phyloP scores from a whole-genome alignment of 2,113 vertebrate genomes.

The Scopus umbretta region DNA sequence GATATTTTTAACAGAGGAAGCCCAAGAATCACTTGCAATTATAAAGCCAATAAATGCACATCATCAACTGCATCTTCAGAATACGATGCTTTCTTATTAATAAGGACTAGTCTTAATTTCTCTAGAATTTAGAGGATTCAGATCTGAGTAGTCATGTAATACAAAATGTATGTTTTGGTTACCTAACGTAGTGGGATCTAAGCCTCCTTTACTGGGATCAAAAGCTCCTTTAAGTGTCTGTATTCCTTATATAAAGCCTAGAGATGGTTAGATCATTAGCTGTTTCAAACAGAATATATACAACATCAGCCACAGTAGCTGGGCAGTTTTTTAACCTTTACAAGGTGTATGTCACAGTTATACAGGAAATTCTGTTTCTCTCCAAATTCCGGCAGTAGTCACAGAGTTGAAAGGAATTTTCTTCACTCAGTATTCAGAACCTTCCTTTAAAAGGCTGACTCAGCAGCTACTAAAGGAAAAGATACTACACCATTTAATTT shows the following conservation, averaged over 20 bases:
- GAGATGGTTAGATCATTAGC: not conserved
- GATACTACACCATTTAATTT: not conserved
- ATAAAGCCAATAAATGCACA: not conserved
- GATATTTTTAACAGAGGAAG: not conserved
- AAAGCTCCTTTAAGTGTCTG: not conserved
- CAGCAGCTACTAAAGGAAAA: not conserved
- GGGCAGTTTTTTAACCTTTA: not conserved
- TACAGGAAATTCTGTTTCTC: not conserved
- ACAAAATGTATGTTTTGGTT: not conserved
- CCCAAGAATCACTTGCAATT: not conserved
- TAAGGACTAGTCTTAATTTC: not conserved
- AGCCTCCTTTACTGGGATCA: not conserved
- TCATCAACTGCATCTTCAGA: not conserved
- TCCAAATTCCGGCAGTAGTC: not conserved
- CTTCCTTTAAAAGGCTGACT: not conserved
- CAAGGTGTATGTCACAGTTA: not conserved
- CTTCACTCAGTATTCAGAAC: not conserved
- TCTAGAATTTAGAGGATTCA: not conserved
- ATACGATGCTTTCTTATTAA: not conserved
- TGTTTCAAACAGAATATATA: not conserved
- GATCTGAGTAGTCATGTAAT: not conserved
- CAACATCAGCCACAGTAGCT: not conserved
- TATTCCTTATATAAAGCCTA: not conserved
- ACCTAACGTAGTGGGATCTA: not conserved
- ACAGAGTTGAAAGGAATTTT: not conserved